Evolutionary conservation across 2,797 vertebrate genomes (phyloP), one percentile per base, ranked within the genome.

Genomic region (Knipowitschia caucasica): DNA sequence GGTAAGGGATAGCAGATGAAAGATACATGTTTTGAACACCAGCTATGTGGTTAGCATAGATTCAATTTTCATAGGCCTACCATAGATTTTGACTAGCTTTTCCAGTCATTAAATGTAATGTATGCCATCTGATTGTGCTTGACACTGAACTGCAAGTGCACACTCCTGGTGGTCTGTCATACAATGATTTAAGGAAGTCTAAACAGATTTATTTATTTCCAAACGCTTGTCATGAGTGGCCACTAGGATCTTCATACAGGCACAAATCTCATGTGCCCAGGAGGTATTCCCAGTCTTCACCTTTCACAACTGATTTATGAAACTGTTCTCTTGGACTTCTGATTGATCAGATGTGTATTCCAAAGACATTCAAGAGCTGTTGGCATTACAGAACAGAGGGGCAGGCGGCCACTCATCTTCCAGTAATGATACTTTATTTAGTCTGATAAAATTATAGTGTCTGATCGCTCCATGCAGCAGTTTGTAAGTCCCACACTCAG

Each of bases 381-480:
- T 44, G 30, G 33, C 3, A 27, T 12, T 24, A 56, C 54, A 55
- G 70, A 62, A 66, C 73, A 67, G 31, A 59, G 49, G 43, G 53
- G 56, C 69, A 64, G 66, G 64, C 74, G 11, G 75, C 68, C 50
- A 72, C 67, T 77, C 75, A 74, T 79, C 56, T 51, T 73, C 59
- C 72, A 45, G 71, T 54, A 65, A 61, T 80, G 70, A 75, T 77
- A 71, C 75, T 88, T 86, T 86, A 77, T 84, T 86, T 69, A 83
- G 83, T 85, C 81, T 88, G 71, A 69, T 76, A 80, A 83, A 85
- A 83, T 77, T 53, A 69, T 61, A 78, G 59, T 56, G 74, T 77
- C 62, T 49, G 71, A 59, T 38, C 68, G 67, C 74, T 75, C 77
- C 77, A 78, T 80, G 78, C 73, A 70, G 64, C 61, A 5, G 64